phyloP scores from a whole-genome alignment of 1,140 invertebrate species.

The Adelges cooleyi region DNA sequence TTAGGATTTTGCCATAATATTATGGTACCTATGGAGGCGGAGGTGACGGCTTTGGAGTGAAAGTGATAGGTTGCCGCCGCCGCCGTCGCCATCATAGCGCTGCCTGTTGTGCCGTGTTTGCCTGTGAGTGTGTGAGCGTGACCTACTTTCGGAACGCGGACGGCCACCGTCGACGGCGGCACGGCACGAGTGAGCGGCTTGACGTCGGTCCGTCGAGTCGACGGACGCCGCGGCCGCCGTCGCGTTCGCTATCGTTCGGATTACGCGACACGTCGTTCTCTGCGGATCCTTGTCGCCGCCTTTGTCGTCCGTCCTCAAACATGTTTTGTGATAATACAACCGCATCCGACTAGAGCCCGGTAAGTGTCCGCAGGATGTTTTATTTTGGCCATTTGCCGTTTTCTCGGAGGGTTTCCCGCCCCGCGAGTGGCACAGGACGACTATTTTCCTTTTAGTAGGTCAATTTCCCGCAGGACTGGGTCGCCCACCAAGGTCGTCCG shows the following conservation, averaged over 20 bases:
- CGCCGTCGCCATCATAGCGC: neutral
- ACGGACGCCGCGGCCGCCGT: neutral
- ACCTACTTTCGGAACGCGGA: too few relatives aligned
- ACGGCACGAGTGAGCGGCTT: slow-evolving; percentile 5
- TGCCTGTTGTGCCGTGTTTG: neutral
- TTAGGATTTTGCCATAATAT: too few relatives aligned
- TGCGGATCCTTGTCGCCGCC: neutral
- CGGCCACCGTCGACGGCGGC: too few relatives aligned
- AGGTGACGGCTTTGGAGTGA: neutral
- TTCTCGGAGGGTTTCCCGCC: neutral
- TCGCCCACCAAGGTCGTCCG: slow-evolving; percentile 14
- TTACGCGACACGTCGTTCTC: too few relatives aligned
- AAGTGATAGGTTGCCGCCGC: slow-evolving; percentile 1
- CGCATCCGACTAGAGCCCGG: too few relatives aligned
- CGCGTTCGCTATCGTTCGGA: neutral
- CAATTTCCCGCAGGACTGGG: neutral
- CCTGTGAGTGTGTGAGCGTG: too few relatives aligned
- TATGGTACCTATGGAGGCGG: neutral
- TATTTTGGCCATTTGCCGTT: too few relatives aligned
- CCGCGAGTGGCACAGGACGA: neutral
- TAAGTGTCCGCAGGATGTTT: too few relatives aligned
- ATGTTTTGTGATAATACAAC: too few relatives aligned
- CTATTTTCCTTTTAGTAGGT: neutral
- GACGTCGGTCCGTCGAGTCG: slow-evolving; percentile 13
- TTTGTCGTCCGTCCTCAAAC: neutral